Base-by-base conservation (phyloP, 35 echinoderm and acorn worm species). In the Apostichopus japonicus region DNA sequence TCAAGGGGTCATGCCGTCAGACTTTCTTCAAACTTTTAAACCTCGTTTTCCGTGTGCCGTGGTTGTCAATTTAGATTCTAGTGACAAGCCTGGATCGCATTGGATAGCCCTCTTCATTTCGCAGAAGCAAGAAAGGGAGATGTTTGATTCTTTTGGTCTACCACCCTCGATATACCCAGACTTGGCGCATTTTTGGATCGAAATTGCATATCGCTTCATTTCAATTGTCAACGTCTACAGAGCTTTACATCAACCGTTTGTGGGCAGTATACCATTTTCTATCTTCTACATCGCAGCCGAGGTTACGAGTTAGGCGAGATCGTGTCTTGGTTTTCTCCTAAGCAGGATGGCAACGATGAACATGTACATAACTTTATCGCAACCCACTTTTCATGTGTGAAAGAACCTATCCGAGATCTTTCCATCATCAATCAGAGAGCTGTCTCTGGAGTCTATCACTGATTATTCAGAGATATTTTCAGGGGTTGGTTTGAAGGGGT, bases 261-360 rank as follows among this genome's bases (percentile, higher is more conserved):
- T 65, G 33, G 33, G 33, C 33, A 44, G 33, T 44, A 44, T 44
- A 44, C 33, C 33, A 44, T 44, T 44, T 44, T 10, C 62, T 87
- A 24, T 21, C 24, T 87, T 15, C 86, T 67, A 58, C 86, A 87
- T 65, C 58, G 22, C 23, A 62, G 86, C 23, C 86, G 86, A 8
- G 86, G 86, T 14, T 58, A 7, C n/a, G 56, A 65, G 3, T 67
- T 87, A 57, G 24, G n/a, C 8, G 16, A 19, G 63, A 87, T 87
- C 24, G 51, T 58, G 2, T 24, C 23, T 8, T 87, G 58, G 86
- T 87, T 87, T 87, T 24, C 86, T 24, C 4, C 23, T 13, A 17
- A 87, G 17, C 86, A 65, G 16, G 62, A 65, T 65, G 62, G 1
- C 62, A 65, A 65, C 16, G 62, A 65, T 65, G 62, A 65, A 17